These are phyloP conservation scores for Drosophila parthenogenetica DNA, from an alignment of 2,888 invertebrate species.

Conservation along the genomic window DNA sequence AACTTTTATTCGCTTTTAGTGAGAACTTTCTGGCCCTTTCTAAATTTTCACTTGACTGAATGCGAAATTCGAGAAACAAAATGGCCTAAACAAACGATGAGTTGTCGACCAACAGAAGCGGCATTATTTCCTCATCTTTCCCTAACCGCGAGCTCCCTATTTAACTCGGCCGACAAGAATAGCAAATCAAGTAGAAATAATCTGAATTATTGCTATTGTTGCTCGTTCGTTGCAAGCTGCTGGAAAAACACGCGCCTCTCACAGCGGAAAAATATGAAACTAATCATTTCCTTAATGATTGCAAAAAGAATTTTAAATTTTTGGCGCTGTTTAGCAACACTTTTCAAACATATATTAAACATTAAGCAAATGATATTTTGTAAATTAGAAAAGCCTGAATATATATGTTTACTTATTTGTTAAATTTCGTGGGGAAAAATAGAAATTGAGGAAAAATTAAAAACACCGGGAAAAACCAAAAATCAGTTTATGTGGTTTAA, in stretches of 20 bases:
- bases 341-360: neutral
- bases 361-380: slow-evolving; percentile 42
- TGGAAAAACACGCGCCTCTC: slow-evolving; percentile 26
- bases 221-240: slow-evolving; percentile 6
- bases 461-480: slow-evolving; percentile 39
- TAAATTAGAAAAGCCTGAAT: slow-evolving; percentile 13
- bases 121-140: slow-evolving; percentile 2
- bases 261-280: slow-evolving; percentile 39
- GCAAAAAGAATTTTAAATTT: slow-evolving; percentile 63
- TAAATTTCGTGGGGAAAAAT: slow-evolving; percentile 1
- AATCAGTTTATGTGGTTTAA: slow-evolving; percentile 69
- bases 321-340: slow-evolving; percentile 29
- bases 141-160: neutral
- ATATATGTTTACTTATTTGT: slow-evolving; percentile 15
- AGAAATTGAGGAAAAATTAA: neutral
- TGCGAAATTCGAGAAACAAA: slow-evolving; percentile 50
- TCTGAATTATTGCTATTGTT: slow-evolving; percentile 44
- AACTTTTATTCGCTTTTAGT: slow-evolving; percentile 12
- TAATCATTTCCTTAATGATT: slow-evolving; percentile 71
- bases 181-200: slow-evolving; percentile 41
- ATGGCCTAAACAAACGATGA: slow-evolving; percentile 37
- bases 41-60: slow-evolving; percentile 62
- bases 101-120: slow-evolving; percentile 34
- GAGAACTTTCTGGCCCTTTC: slow-evolving; percentile 45
- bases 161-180: slow-evolving; percentile 6